Base-by-base conservation (phyloP, 2,113 vertebrate species). In the Choloepus hoffmanni region DNA sequence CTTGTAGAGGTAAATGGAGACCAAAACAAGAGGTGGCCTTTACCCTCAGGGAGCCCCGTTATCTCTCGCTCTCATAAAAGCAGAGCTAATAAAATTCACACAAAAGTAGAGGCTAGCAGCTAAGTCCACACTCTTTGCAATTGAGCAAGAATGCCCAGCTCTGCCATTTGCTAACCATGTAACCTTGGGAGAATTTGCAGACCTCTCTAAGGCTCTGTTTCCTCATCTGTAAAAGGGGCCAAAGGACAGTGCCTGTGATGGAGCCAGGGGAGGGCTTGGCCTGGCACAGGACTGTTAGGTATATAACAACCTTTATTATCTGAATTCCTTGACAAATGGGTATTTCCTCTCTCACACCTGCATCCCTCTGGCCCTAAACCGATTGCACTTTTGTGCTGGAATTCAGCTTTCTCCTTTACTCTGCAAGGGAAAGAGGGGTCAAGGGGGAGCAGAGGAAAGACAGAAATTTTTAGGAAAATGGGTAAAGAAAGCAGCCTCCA, bases 211-310 rank as follows among this genome's bases (percentile, higher is more conserved):
- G 77, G 30, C 9, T 50, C 18, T 6, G 5, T 50, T 4, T 90
- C 65, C 10, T 36, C 58, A 1, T 68, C 81, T 62, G 73, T 63
- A 3, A 16, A 79, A 48, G 85, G 67, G 78, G 23, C 21, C 21
- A 7, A 0, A 1, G 0, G 16, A 68, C 1, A 5, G 40, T 0
- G 0, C 36, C 28, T 7, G 5, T 11, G 45, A 43, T 23, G 21
- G 18, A 12, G 3, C 3, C 70, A 78, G 48, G 28, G 19, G 21
- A 19, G 5, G 3, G 36, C 33, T 18, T 62, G 65, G 26, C 53
- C 23, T 10, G 48, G 11, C 82, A 2, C 67, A 40, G 1, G 14
- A 23, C 82, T 36, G 21, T 7, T 3, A 6, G 26, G 62, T 2
- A 1, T 0, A 14, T 1, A 7, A 62, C 3, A 3, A 1, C 76